Evolutionary conservation across 2,888 invertebrate genomes (phyloP), one percentile per base, ranked within the genome.

Genomic region (Nemotelus pantherinus): DNA sequence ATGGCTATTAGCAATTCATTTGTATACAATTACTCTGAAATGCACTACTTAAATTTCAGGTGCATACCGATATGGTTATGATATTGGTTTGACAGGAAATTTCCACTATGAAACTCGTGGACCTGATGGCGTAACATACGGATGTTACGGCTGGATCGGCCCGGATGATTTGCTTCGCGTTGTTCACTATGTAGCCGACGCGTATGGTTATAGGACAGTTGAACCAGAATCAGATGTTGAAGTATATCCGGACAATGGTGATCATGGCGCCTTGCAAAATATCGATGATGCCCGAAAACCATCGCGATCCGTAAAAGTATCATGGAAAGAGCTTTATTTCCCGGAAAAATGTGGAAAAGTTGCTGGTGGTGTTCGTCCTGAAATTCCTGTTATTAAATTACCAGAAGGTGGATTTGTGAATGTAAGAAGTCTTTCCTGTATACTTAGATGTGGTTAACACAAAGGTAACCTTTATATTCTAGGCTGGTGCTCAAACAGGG

Each of bases 51-150:
- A 25, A 25, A 25, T 25, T 25, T 25, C 25, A 93, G 93, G 89
- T 86, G 90, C 92, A 80, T 94, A 94, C 84, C 92, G 92, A 83
- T 94, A 93, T 84, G 94, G 94, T 79, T 94, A 94, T 85, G 93
- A 93, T 84, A 91, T 94, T 76, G 92, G 91, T 77, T 92, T 92
- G 2, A 91, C 91, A 83, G 92, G 92, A 58, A 93, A 94, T 86
- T 94, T 94, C 84, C 94, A 94, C 85, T 93, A 94, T 84, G 94
- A 94, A 87, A 91, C 90, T 78, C 90, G 92, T 77, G 93, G 93
- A 3, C 92, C 93, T 0, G 93, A 94, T 82, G 92, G 92, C 41
- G 92, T 94, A 39, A 94, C 93, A 0, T 94, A 94, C 82, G 94
- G 94, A 80, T 94, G 94, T 85, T 94, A 94, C 82, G 94, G 94